Evolutionary conservation across 2,797 vertebrate genomes (phyloP).

Genomic region (Epinephelus coioides): DNA sequence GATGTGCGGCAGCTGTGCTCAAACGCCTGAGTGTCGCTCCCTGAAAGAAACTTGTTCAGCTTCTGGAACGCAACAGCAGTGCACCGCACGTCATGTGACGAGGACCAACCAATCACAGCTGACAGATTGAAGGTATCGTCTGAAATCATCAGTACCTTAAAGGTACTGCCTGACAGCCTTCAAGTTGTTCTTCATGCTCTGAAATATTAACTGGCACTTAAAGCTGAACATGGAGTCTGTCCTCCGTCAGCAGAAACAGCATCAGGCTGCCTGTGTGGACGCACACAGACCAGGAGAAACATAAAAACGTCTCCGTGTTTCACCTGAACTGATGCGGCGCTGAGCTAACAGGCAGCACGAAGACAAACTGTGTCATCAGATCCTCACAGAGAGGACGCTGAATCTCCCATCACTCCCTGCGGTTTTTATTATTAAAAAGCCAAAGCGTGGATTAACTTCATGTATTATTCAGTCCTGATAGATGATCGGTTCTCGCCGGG

Average conservation of each 20-base stretch:
- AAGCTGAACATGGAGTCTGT: not conserved
- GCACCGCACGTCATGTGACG: too few species aligned
- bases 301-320: constrained; percentile 34
- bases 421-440: constrained; percentile 41
- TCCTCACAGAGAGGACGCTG: constrained; percentile 26
- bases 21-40: too few species aligned
- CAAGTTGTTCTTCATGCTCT: constrained; percentile 10
- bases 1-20: too few species aligned
- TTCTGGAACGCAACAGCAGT: too few species aligned
- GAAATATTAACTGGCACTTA: constrained; percentile 31
- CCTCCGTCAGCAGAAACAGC: not conserved
- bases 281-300: not conserved
- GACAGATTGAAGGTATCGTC: too few species aligned
- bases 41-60: too few species aligned
- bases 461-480: constrained; percentile 49
- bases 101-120: too few species aligned
- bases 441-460: constrained; percentile 42
- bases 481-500: not conserved
- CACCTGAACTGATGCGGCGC: constrained; percentile 31
- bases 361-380: constrained; percentile 49
- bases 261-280: not conserved
- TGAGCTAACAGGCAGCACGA: constrained; percentile 20
- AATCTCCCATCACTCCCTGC: constrained; percentile 44
- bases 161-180: too few species aligned
- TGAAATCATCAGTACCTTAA: too few species aligned